Conservation (phyloP, 92 coral and sea anemone genomes). For the Bergia sp. region DNA sequence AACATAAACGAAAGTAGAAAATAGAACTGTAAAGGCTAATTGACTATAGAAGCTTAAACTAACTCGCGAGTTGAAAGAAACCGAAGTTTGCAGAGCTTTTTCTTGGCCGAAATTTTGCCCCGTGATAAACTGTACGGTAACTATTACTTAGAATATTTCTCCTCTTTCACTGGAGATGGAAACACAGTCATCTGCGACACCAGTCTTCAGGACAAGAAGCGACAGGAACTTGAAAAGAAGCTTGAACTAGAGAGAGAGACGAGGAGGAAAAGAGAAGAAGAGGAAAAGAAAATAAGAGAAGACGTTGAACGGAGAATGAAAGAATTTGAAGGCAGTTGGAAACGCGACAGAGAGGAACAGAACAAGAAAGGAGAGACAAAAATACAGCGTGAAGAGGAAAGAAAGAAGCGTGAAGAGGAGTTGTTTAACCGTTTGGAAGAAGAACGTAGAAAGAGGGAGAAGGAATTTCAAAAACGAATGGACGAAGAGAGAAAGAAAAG, state of each 20-base stretch:
- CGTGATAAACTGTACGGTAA: neutral
- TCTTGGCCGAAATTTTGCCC: no score
- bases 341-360: neutral
- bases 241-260: slow-evolving; percentile 5
- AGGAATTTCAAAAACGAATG: slow-evolving; percentile 15
- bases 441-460: slow-evolving; percentile 6
- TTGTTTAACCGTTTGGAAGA: neutral
- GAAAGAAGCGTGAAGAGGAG: slow-evolving; percentile 27
- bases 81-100: no score
- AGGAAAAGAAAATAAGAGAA: slow-evolving; percentile 12
- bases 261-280: slow-evolving; percentile 11
- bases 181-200: neutral
- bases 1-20: no score
- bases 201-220: neutral
- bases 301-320: slow-evolving; percentile 32
- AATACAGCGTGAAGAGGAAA: slow-evolving; percentile 19
- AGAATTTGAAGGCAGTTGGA: slow-evolving; percentile 21
- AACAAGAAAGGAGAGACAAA: neutral
- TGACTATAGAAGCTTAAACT: no score
- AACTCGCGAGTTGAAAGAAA: no score
- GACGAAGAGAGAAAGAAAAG: slow-evolving; percentile 9
- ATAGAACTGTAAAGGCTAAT: no score
- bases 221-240: slow-evolving; percentile 3
- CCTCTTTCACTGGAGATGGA: slow-evolving; percentile 18
- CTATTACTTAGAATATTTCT: neutral